Percentiles rank a stretch among this genome's conserved stretches.
Evolutionary conservation across 2,888 invertebrate genomes (phyloP).

Genomic region (Xylota sylvarum): DNA sequence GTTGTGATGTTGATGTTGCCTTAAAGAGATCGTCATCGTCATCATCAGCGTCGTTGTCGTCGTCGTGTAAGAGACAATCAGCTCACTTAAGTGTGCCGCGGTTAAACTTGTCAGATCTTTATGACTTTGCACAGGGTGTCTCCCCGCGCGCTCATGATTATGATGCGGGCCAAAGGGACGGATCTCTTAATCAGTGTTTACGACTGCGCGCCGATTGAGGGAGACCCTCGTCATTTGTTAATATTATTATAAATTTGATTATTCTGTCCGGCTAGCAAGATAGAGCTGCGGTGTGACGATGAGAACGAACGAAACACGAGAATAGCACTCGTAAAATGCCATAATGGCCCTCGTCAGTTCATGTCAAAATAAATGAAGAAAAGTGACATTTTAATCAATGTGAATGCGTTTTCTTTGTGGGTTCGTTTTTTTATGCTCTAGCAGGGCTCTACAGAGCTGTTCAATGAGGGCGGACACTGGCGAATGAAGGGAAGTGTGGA

Average conservation of each 20-base stretch:
- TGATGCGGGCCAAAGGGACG: slow-evolving; percentile 72
- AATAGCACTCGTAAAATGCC: slow-evolving; percentile 73
- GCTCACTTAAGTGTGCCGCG: slow-evolving; percentile 74
- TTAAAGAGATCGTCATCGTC: slow-evolving; percentile 57
- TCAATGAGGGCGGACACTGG: slow-evolving; percentile 41
- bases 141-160: background rate
- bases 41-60: slow-evolving; percentile 31
- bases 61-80: slow-evolving; percentile 70
- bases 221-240: slow-evolving; percentile 75
- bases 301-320: slow-evolving; percentile 73
- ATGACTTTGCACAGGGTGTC: slow-evolving; percentile 62
- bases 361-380: slow-evolving; percentile 85
- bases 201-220: slow-evolving; percentile 71
- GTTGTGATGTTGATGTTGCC: slow-evolving; percentile 67
- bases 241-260: slow-evolving; percentile 80
- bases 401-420: slow-evolving; percentile 79
- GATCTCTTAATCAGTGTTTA: slow-evolving; percentile 77
- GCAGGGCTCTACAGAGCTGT: slow-evolving; percentile 38
- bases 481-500: slow-evolving; percentile 38
- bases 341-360: slow-evolving; percentile 83
- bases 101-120: slow-evolving; percentile 74
- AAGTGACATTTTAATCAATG: slow-evolving; percentile 85
- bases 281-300: slow-evolving; percentile 47
- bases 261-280: slow-evolving; percentile 74
- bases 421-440: slow-evolving; percentile 22